These are phyloP conservation scores for Leptocoma aspasia DNA, from an alignment of 2,113 vertebrate species.

Conservation along the genomic window DNA sequence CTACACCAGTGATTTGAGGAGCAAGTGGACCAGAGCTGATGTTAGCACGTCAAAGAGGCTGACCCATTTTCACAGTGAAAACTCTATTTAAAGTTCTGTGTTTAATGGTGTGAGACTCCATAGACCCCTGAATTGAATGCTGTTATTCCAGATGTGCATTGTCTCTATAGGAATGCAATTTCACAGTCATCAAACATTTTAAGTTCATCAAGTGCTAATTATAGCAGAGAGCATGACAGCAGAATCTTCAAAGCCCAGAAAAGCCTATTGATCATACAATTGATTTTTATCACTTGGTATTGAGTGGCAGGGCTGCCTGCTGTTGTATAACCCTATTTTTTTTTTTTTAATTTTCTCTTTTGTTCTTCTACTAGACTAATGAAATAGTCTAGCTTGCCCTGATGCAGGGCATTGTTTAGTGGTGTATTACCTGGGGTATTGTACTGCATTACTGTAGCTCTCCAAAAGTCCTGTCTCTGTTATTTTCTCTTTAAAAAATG, in stretches of 20 bases:
- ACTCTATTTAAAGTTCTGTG: constrained; percentile 62
- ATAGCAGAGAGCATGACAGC: constrained; percentile 45
- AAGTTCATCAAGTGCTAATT: constrained; percentile 69
- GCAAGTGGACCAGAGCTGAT: constrained; percentile 29
- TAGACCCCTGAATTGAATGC: constrained; percentile 23
- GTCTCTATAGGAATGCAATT: constrained; percentile 67
- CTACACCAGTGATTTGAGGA: constrained; percentile 10
- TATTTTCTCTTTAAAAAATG: neutral
- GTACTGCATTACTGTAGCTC: neutral
- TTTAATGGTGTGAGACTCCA: constrained; percentile 36
- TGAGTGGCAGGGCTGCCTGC: neutral
- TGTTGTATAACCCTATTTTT: neutral
- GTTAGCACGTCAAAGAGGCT: constrained; percentile 61
- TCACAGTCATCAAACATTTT: constrained; percentile 69
- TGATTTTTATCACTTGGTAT: constrained; percentile 51
- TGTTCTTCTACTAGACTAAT: neutral
- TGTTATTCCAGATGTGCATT: constrained; percentile 69
- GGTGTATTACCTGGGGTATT: neutral
- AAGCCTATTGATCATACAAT: constrained; percentile 56
- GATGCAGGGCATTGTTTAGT: neutral
- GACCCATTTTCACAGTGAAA: constrained; percentile 39
- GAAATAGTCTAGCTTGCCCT: neutral
- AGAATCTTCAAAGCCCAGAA: constrained; percentile 43
- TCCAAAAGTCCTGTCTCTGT: neutral
- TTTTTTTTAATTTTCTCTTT: neutral